Evolutionary conservation across 2,797 vertebrate genomes (phyloP), one percentile per base, ranked within the genome.

Genomic region (Phrynocephalus guinanensis): DNA sequence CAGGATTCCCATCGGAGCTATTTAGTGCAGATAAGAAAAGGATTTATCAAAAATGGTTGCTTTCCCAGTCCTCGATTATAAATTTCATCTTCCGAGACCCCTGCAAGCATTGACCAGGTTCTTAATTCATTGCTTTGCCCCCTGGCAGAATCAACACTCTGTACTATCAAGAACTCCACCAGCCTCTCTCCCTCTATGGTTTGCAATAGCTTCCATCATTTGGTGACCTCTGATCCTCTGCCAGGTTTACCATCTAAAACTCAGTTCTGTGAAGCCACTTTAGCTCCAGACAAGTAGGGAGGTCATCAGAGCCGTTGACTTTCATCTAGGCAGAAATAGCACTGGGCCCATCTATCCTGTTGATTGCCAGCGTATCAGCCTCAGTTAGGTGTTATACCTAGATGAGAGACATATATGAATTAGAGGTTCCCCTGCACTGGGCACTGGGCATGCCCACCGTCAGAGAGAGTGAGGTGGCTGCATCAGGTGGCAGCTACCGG

Each of bases 41-140:
- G 81, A 83, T 83, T 83, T 83, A 88, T 71, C 82, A 68, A 88
- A 83, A 79, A 83, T 30, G 71, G 38, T 79, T 52, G 48, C 75
- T 79, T 38, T 84, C 63, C 33, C 81, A 79, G 11, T 30, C 75
- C 76, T 48, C 50, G 66, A 72, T 88, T 84, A 88, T 79, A 79
- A 79, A 79, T 63, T 30, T 84, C 71, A 84, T 88, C 73, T 63
- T 79, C 70, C 38, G 78, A 48, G 30, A 83, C 48, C n/a, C 56
- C 63, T n/a, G 15, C 22, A 83, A 83, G 73, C 5, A 9, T 77
- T 82, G 56, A 52, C 86, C 50, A 38, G 16, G 33, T 78, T 63
- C 26, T 71, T 33, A 48, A 10, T 33, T 70, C 26, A n/a, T 10
- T 67, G 71, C 24, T 68, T 1, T 68, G 22, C 60, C 60, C 48